Percentiles rank a stretch among this genome's conserved stretches.
Evolutionary conservation across 2,888 invertebrate species (phyloP).

Genomic region (Scaptomyza flava): DNA sequence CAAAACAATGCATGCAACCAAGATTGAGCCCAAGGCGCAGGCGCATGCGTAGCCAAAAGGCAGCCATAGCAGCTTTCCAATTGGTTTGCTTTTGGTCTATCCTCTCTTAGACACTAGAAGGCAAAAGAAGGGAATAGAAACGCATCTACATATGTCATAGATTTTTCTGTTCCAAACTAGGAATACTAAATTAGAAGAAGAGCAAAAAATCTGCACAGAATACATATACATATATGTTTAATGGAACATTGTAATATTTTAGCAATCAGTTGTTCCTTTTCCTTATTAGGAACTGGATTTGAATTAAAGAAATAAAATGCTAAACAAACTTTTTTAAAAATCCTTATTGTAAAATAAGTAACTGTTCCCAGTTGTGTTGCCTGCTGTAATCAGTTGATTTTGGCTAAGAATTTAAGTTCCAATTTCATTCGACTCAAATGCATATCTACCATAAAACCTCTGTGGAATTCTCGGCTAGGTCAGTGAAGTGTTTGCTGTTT

Average conservation of each 20-base stretch:
- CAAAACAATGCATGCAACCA: conserved; percentile 64
- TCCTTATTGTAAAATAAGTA: neutral
- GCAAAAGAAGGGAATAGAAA: conserved; percentile 27
- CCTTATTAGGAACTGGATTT: neutral
- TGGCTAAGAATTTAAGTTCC: conserved; percentile 23
- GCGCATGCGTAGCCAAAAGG: conserved; percentile 56
- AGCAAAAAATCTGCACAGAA: neutral
- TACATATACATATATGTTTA: neutral
- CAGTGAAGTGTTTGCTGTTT: conserved; percentile 30
- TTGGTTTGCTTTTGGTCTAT: conserved; percentile 36
- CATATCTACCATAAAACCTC: conserved; percentile 48
- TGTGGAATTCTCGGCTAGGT: conserved; percentile 34
- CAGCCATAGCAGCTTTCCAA: conserved; percentile 48
- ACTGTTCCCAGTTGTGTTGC: conserved; percentile 18
- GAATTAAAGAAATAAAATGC: no score
- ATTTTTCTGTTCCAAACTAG: conserved; percentile 1
- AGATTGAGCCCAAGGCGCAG: conserved; percentile 43
- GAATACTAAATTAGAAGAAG: conserved; percentile 1
- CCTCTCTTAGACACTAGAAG: conserved; percentile 46
- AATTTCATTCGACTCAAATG: conserved; percentile 44
- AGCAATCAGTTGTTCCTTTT: neutral
- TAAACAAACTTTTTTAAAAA: neutral
- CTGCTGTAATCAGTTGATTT: conserved; percentile 51
- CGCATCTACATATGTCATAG: conserved; percentile 28
- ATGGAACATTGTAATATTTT: neutral